These are phyloP conservation scores for Sebastes nivosus DNA, from an alignment of 2,797 vertebrate genomes.

Conservation along the genomic window DNA sequence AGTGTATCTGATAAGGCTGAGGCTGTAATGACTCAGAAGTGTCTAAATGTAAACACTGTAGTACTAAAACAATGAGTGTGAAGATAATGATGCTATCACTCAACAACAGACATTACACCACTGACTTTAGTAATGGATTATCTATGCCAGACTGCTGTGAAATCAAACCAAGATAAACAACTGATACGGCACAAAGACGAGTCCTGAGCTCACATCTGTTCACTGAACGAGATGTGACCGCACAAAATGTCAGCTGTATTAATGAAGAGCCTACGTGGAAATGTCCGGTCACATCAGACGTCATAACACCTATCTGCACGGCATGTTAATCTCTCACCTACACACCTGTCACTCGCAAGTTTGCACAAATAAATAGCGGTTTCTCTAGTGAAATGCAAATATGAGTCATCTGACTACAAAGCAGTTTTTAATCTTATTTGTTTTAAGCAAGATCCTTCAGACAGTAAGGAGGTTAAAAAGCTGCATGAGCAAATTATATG, in stretches of 20 bases:
- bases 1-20: not conserved
- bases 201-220: constrained; percentile 1
- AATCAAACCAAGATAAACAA: constrained; percentile 14
- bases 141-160: not conserved
- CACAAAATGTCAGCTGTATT: constrained; percentile 23
- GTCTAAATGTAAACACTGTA: not conserved
- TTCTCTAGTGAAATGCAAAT: constrained; percentile 18
- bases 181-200: not conserved
- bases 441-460: not conserved
- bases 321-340: not conserved
- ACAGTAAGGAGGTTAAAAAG: not conserved
- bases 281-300: not conserved
- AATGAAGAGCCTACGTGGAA: not conserved
- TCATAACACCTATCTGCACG: not conserved
- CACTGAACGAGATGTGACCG: not conserved
- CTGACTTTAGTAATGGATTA: not conserved
- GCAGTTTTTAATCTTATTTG: not conserved
- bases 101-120: constrained; percentile 1
- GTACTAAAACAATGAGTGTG: constrained; percentile 6
- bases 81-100: constrained; percentile 8
- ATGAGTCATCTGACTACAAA: not conserved
- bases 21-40: constrained; percentile 25
- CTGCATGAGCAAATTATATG: not conserved
- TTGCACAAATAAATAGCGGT: not conserved
- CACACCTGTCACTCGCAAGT: not conserved